These are phyloP conservation scores for Thymelicus lineola DNA, from an alignment of 2,888 invertebrate species.

Conservation along the genomic window DNA sequence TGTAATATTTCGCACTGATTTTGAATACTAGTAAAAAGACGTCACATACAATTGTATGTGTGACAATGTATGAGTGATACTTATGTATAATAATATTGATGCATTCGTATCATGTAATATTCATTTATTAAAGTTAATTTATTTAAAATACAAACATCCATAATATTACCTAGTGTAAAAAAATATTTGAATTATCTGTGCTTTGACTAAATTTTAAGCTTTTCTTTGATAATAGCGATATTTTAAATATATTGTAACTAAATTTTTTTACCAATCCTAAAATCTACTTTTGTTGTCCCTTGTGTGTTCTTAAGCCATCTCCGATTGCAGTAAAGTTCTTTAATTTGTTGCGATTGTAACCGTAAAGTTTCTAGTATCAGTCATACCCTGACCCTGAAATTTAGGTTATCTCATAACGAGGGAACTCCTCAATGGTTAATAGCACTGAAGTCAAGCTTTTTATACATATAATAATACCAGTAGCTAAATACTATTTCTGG, in stretches of 20 bases:
- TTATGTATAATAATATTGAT: background rate
- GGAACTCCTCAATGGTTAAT: too few species aligned
- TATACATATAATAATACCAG: too few species aligned
- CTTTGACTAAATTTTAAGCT: slow-evolving; percentile 23
- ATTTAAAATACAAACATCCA: slow-evolving; percentile 31
- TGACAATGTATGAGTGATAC: background rate
- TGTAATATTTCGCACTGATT: background rate
- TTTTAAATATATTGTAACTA: background rate
- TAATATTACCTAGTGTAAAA: slow-evolving; percentile 29
- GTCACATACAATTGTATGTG: too few species aligned
- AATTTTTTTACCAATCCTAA: background rate
- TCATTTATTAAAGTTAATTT: slow-evolving; percentile 7
- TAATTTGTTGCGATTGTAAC: too few species aligned
- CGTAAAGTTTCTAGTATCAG: too few species aligned
- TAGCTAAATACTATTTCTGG: too few species aligned
- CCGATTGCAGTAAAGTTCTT: too few species aligned
- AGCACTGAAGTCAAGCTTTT: too few species aligned
- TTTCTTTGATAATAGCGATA: slow-evolving; percentile 16
- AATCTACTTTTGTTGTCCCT: background rate
- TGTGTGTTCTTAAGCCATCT: too few species aligned
- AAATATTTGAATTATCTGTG: slow-evolving; percentile 35
- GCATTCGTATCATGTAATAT: background rate
- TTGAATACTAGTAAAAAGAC: background rate
- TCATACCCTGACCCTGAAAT: too few species aligned
- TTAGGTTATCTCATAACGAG: too few species aligned